Conservation (phyloP, 2,888 invertebrate genomes). For the Auanema sp. region DNA sequence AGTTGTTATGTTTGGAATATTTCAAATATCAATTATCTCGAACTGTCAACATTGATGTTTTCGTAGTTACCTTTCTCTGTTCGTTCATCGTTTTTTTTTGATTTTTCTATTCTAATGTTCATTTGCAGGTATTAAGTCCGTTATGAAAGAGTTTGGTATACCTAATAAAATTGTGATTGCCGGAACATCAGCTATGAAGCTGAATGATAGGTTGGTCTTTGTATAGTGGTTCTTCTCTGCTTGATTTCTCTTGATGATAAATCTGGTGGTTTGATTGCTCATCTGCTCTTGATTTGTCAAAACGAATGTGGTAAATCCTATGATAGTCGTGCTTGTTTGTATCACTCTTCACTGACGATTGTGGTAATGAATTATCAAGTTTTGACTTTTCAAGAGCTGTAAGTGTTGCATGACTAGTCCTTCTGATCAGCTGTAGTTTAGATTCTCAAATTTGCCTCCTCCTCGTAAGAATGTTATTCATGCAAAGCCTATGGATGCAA, state of each 20-base stretch:
- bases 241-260: not conserved
- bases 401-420: not conserved
- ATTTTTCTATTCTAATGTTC: too few relatives aligned
- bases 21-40: too few relatives aligned
- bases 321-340: too few relatives aligned
- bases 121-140: too few relatives aligned
- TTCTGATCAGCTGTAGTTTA: not conserved
- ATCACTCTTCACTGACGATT: not conserved
- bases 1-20: too few relatives aligned
- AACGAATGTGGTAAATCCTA: too few relatives aligned
- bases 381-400: not conserved
- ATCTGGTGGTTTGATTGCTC: not conserved
- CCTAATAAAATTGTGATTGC: conserved; percentile 2
- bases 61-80: too few relatives aligned
- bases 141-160: not conserved
- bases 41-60: too few relatives aligned
- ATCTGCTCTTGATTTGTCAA: not conserved
- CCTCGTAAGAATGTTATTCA: not conserved
- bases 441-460: conserved; percentile 1
- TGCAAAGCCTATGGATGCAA: too few relatives aligned
- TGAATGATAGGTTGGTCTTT: conserved; percentile 1
- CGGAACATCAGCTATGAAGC: conserved; percentile 2
- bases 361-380: not conserved
- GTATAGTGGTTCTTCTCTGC: not conserved
- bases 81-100: too few relatives aligned